Evolutionary conservation across 2,888 invertebrate species (phyloP).

Genomic region (Teinopalpus imperialis): DNA sequence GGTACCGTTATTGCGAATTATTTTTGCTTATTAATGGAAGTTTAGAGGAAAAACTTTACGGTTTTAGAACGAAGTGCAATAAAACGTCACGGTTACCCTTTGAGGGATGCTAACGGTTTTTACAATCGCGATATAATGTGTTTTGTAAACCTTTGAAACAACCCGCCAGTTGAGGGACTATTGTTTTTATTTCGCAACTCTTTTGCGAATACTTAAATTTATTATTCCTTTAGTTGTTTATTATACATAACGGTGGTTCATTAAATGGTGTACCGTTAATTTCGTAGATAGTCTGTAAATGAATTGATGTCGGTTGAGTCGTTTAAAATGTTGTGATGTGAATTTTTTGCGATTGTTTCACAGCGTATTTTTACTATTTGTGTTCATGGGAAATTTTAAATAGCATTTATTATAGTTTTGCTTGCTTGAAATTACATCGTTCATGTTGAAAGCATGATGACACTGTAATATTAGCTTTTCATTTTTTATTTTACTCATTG

Average conservation of each 20-base stretch:
- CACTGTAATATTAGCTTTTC: too few relatives aligned
- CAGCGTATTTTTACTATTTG: too few relatives aligned
- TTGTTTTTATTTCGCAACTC: constrained; percentile 54
- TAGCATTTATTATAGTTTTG: too few relatives aligned
- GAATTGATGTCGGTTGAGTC: background rate
- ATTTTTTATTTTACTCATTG: too few relatives aligned
- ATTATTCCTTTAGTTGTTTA: constrained; percentile 34
- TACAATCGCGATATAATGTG: constrained; percentile 29
- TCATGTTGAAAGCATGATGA: too few relatives aligned
- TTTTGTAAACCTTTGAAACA: constrained; percentile 28
- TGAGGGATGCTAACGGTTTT: constrained; percentile 46
- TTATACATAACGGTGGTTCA: constrained; percentile 36
- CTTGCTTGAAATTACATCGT: too few relatives aligned
- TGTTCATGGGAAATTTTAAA: too few relatives aligned
- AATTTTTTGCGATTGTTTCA: too few relatives aligned
- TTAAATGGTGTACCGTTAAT: constrained; percentile 50
- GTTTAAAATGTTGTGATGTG: background rate
- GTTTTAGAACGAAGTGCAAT: constrained; percentile 46
- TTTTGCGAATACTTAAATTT: constrained; percentile 47
- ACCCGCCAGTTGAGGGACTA: constrained; percentile 36
- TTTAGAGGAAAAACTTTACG: constrained; percentile 19
- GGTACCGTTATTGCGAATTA: constrained; percentile 22
- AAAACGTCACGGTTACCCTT: constrained; percentile 50
- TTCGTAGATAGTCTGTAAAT: constrained; percentile 27
- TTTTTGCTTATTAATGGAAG: constrained; percentile 13